Evolutionary conservation across 2,888 invertebrate species (phyloP).

Genomic region (Anarsia innoxiella): DNA sequence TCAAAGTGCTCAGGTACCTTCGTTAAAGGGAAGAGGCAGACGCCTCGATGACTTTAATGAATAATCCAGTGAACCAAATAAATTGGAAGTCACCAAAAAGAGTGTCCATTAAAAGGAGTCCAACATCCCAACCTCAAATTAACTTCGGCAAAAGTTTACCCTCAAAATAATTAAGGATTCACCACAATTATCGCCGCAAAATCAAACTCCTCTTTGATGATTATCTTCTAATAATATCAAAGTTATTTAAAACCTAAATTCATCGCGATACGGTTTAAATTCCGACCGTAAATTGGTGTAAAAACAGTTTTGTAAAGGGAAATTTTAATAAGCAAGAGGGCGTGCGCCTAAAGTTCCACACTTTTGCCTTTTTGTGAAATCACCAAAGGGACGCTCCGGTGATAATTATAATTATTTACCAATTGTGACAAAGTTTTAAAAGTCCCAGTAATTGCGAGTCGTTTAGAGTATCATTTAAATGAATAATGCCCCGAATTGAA

Average conservation of each 20-base stretch:
- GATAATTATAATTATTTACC: conserved; percentile 74
- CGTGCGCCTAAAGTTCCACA: conserved; percentile 55
- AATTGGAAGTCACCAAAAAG: conserved; percentile 69
- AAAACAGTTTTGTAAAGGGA: conserved; percentile 44
- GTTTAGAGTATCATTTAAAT: conserved; percentile 64
- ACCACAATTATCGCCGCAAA: conserved; percentile 73
- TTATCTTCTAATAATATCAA: conserved; percentile 40
- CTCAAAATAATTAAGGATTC: conserved; percentile 75
- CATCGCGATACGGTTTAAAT: conserved; percentile 32
- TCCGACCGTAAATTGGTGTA: conserved; percentile 24
- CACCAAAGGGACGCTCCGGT: conserved; percentile 57
- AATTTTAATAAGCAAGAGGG: conserved; percentile 67
- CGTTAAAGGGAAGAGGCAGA: conserved; percentile 39
- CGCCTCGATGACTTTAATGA: conserved; percentile 55
- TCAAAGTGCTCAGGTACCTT: conserved; percentile 37
- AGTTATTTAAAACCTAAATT: conserved; percentile 34
- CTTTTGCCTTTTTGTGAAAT: conserved; percentile 66
- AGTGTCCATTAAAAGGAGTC: conserved; percentile 71
- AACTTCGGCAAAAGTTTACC: conserved; percentile 71
- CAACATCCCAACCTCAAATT: conserved; percentile 66
- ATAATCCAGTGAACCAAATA: conserved; percentile 62
- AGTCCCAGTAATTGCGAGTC: conserved; percentile 57
- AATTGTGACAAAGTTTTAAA: conserved; percentile 63
- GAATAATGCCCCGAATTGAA: conserved; percentile 56
- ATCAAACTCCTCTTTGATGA: conserved; percentile 72